These are phyloP conservation scores for Drosophila colorata DNA, from an alignment of 2,888 invertebrate genomes.

Conservation along the genomic window DNA sequence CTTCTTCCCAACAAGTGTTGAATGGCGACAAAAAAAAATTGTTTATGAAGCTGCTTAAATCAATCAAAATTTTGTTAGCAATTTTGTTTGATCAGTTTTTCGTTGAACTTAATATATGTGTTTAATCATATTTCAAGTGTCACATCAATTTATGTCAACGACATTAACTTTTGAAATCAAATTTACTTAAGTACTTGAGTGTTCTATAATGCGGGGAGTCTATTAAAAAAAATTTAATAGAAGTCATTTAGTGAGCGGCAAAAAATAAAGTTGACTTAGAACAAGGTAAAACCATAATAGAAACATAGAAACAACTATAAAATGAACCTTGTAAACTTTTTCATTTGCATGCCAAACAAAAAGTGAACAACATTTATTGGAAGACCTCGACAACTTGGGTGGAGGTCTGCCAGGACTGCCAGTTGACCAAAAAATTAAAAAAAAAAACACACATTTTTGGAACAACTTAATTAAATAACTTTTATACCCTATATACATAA, in stretches of 20 bases:
- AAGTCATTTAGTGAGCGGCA: neutral
- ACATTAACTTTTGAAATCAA: conserved; percentile 23
- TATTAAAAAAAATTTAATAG: conserved; percentile 7
- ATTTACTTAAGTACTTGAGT: conserved; percentile 14
- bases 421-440: neutral
- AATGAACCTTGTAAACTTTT: conserved; percentile 23
- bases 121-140: conserved; percentile 45
- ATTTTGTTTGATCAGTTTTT: conserved; percentile 33
- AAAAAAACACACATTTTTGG: conserved; percentile 6
- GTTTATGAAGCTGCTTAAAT: conserved; percentile 45
- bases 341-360: conserved; percentile 28
- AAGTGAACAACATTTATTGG: conserved; percentile 21
- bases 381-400: neutral
- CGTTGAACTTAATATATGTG: conserved; percentile 17
- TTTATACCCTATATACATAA: neutral
- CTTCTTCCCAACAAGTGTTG: conserved; percentile 3
- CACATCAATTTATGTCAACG: conserved; percentile 31
- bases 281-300: conserved; percentile 11
- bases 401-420: too few relatives aligned
- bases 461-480: conserved; percentile 15
- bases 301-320: conserved; percentile 2
- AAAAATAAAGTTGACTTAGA: neutral
- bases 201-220: neutral
- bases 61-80: conserved; percentile 50
- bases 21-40: conserved; percentile 10